A percentile compares a stretch with the other conserved stretches of the same genome.
These are phyloP conservation scores for Eutolmus rufibarbis DNA, from an alignment of 2,888 invertebrate genomes.

Conservation along the genomic window DNA sequence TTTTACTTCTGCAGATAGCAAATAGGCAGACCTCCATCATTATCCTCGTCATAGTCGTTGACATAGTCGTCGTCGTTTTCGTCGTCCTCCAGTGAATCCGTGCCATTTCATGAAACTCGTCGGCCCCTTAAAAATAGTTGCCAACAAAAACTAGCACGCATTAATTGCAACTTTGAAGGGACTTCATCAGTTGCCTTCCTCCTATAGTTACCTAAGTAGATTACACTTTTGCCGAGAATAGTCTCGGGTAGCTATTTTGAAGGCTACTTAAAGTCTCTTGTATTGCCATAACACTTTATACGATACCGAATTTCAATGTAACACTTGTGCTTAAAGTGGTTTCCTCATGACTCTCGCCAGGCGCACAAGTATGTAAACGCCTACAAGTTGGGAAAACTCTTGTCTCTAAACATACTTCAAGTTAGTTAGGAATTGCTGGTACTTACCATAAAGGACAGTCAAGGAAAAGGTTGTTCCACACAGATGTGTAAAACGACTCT, in stretches of 20 bases:
- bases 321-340: conserved; percentile 39
- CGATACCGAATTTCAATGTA: conserved; percentile 41
- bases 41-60: neutral
- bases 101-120: neutral
- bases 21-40: neutral
- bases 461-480: conserved; percentile 36
- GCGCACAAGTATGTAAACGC: conserved; percentile 37
- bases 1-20: neutral
- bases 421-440: conserved; percentile 40
- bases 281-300: conserved; percentile 38
- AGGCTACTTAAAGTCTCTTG: conserved; percentile 33
- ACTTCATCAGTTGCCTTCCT: conserved; percentile 38
- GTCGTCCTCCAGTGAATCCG: neutral
- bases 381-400: conserved; percentile 41
- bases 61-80: neutral
- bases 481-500: conserved; percentile 40
- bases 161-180: conserved; percentile 33
- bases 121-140: neutral
- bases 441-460: conserved; percentile 41
- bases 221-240: conserved; percentile 40
- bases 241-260: conserved; percentile 38
- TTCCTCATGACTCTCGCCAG: conserved; percentile 34
- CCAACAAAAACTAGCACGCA: conserved; percentile 7
- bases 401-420: conserved; percentile 40
- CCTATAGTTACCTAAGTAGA: conserved; percentile 21